Conservation (phyloP, 2,113 vertebrate species). For the Onychostruthus taczanowskii region DNA sequence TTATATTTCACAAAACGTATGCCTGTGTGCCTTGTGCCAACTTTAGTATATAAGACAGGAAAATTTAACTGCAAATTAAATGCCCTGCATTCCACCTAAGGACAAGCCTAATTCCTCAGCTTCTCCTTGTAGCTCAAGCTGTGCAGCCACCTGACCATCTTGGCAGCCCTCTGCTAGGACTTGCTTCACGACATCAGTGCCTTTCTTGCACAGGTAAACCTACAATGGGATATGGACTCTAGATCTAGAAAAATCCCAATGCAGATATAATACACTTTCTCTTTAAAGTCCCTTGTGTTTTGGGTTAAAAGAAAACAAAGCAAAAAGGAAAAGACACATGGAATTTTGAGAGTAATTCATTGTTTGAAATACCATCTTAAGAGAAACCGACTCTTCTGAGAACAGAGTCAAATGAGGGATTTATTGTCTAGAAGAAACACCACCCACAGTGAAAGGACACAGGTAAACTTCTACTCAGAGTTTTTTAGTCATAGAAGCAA, state of each 20-base stretch:
- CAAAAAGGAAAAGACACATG: background rate
- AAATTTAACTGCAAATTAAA: conserved; percentile 3
- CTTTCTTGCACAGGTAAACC: background rate
- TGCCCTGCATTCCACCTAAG: background rate
- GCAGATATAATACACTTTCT: background rate
- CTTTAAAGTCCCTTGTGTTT: background rate
- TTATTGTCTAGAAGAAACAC: background rate
- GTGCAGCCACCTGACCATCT: background rate
- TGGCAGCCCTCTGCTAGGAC: background rate
- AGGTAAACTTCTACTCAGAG: background rate
- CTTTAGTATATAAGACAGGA: background rate
- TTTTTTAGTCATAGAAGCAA: background rate
- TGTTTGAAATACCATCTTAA: background rate
- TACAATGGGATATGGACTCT: background rate
- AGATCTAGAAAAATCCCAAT: background rate
- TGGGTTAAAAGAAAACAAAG: background rate
- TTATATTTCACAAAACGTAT: conserved; percentile 2
- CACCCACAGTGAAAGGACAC: background rate
- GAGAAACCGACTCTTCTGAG: background rate
- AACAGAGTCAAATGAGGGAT: background rate
- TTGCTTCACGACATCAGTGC: background rate
- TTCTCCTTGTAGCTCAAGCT: background rate
- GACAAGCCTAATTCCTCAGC: background rate
- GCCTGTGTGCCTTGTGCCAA: background rate
- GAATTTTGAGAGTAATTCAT: background rate